phyloP scores from a whole-genome alignment of 1,140 invertebrate species.

The Frieseomelitta varia region DNA sequence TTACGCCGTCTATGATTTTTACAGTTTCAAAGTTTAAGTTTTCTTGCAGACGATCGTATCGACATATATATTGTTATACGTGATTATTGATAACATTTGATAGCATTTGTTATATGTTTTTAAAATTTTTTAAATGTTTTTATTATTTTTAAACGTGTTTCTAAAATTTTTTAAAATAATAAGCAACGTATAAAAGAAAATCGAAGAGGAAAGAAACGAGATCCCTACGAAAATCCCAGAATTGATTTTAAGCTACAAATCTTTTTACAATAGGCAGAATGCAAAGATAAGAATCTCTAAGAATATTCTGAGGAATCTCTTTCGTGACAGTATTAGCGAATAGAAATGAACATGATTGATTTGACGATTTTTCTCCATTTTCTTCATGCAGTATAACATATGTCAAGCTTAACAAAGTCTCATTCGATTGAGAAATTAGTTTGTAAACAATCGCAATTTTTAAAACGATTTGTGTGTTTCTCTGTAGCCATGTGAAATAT shows the following conservation, averaged over 20 bases:
- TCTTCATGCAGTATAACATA: not conserved
- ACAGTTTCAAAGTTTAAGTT: no score
- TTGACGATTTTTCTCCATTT: conserved; percentile 27
- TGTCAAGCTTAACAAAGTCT: not conserved
- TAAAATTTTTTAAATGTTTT: not conserved
- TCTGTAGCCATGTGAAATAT: not conserved
- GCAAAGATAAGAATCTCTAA: not conserved
- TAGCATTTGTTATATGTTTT: conserved; percentile 12
- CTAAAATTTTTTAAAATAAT: not conserved
- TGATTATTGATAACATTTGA: not conserved
- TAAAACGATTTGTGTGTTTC: not conserved
- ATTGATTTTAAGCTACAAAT: not conserved
- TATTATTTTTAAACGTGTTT: no score
- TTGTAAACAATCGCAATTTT: not conserved
- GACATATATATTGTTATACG: not conserved
- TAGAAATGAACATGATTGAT: conserved; percentile 1
- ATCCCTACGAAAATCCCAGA: not conserved
- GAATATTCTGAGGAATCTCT: conserved; percentile 1
- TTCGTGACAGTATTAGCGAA: not conserved
- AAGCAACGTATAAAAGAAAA: not conserved
- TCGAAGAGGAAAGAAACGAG: not conserved
- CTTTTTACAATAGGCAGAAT: not conserved
- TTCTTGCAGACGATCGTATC: not conserved
- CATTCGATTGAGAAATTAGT: conserved; percentile 7
- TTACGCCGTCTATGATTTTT: not conserved